phyloP scores from a whole-genome alignment of 2,113 vertebrate genomes.

The Tetrax tetrax region DNA sequence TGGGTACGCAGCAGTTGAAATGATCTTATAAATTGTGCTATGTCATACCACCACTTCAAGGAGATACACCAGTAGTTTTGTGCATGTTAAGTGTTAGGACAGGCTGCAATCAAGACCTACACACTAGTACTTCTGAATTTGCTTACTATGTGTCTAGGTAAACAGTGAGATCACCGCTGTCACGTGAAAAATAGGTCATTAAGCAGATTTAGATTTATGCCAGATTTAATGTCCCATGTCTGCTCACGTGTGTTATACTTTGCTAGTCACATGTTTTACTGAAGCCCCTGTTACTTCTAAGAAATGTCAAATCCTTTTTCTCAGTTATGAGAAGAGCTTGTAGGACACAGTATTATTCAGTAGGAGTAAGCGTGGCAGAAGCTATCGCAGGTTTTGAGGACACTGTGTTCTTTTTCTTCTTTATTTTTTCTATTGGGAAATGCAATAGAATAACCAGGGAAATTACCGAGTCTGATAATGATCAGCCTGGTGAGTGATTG shows the following conservation, averaged over 20 bases:
- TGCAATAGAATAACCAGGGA: neutral
- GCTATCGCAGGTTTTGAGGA: neutral
- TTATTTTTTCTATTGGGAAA: neutral
- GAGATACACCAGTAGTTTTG: neutral
- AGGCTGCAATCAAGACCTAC: neutral
- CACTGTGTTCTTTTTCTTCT: neutral
- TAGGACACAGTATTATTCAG: neutral
- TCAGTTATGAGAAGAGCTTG: neutral
- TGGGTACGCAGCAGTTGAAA: neutral
- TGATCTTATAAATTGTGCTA: neutral
- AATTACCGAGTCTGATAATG: neutral
- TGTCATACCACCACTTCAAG: neutral
- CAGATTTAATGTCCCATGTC: neutral
- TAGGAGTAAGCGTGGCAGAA: neutral
- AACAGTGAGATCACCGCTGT: neutral
- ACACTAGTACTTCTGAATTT: neutral
- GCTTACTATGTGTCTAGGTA: accelerated
- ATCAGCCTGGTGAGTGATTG: neutral
- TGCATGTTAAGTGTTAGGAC: neutral
- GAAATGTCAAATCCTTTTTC: neutral
- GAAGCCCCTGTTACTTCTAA: neutral
- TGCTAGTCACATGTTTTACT: accelerated
- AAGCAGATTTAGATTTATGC: neutral
- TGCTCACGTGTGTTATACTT: neutral
- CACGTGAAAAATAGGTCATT: neutral